Evolutionary conservation across 2,888 invertebrate species (phyloP).

Genomic region (Leptinotarsa peninsularis): DNA sequence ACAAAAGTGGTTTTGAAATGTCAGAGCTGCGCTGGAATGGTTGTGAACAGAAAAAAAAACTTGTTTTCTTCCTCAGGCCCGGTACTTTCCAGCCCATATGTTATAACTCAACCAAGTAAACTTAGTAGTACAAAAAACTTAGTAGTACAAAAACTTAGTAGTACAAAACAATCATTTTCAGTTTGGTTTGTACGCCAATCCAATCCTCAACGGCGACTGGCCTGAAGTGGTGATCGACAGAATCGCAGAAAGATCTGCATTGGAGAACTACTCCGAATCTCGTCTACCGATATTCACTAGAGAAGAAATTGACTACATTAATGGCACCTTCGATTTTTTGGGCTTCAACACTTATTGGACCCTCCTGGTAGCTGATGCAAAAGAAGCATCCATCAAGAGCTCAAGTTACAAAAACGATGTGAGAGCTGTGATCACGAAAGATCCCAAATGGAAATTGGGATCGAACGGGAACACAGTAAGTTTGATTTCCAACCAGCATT

Average conservation of each 20-base stretch:
- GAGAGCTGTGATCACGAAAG: conserved; percentile 12
- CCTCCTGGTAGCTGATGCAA: conserved; percentile 61
- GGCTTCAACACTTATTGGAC: conserved; percentile 81
- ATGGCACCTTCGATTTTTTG: conserved; percentile 77
- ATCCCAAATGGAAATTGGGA: conserved; percentile 31
- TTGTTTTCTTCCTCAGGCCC: too few species aligned
- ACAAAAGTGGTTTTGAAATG: too few species aligned
- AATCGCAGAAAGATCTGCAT: conserved; percentile 70
- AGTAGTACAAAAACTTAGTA: too few species aligned
- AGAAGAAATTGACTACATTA: conserved; percentile 72
- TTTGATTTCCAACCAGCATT: not conserved
- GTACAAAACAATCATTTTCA: conserved; percentile 16
- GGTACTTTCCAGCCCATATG: too few species aligned
- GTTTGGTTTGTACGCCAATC: conserved; percentile 64
- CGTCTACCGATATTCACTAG: conserved; percentile 73
- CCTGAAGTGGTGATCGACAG: conserved; percentile 73
- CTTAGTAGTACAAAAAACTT: too few species aligned
- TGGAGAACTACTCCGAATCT: conserved; percentile 66
- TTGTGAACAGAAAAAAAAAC: too few species aligned
- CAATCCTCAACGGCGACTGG: conserved; percentile 75
- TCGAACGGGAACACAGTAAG: conserved; percentile 37
- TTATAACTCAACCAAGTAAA: too few species aligned
- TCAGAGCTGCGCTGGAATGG: too few species aligned
- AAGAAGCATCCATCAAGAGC: conserved; percentile 23
- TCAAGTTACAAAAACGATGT: conserved; percentile 37